Conservation (phyloP, 2,797 vertebrate species). For the Sebastes diploproa region DNA sequence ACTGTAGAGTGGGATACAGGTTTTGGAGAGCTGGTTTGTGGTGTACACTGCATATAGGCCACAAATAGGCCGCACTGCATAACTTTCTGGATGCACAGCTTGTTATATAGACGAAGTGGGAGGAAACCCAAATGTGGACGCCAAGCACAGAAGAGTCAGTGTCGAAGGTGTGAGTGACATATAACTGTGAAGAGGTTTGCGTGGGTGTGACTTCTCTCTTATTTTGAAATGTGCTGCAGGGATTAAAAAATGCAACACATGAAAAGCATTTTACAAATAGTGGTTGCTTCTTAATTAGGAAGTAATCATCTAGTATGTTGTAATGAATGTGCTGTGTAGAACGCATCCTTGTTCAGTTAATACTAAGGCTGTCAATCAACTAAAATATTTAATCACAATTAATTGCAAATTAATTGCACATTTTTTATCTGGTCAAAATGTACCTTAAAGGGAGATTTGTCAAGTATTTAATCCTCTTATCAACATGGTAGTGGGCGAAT, state of each 20-base stretch:
- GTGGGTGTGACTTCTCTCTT: constrained; percentile 13
- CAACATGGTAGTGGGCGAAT: too few relatives aligned
- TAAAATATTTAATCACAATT: too few relatives aligned
- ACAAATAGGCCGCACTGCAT: constrained; percentile 11
- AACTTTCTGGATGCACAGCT: constrained; percentile 16
- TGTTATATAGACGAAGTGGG: not conserved
- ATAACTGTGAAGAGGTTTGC: not conserved
- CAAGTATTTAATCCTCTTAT: too few relatives aligned
- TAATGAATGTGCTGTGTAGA: not conserved
- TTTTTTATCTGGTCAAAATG: too few relatives aligned
- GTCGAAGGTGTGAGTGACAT: not conserved
- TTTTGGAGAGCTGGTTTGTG: not conserved
- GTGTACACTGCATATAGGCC: not conserved
- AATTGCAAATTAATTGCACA: too few relatives aligned
- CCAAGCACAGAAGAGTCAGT: constrained; percentile 9
- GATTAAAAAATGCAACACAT: not conserved
- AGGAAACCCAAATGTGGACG: constrained; percentile 5
- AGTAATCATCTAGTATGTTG: not conserved
- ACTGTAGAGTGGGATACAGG: not conserved
- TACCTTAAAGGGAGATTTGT: too few relatives aligned
- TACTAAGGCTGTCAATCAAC: too few relatives aligned
- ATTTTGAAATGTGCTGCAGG: not conserved
- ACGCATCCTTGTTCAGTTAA: not conserved
- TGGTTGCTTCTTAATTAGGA: not conserved
- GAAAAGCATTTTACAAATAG: not conserved